Conservation (phyloP, 1,140 invertebrate genomes). For the Goniozus legneri region DNA sequence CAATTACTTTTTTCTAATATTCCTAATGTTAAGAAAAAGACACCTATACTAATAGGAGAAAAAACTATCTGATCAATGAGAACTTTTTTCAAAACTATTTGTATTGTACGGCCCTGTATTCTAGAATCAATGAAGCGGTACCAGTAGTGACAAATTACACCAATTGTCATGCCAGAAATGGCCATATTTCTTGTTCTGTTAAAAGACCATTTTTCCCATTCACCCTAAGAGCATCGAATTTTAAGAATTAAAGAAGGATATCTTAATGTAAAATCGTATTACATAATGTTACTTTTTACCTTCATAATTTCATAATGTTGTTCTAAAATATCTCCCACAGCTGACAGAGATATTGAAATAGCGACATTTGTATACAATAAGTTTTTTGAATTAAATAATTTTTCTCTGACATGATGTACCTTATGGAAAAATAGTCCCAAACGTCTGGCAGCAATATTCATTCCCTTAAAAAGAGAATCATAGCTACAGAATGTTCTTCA, state of each 20-base stretch:
- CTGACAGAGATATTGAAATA: slow-evolving; percentile 75
- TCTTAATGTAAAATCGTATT: neutral
- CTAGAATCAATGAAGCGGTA: slow-evolving; percentile 69
- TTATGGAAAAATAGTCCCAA: no score
- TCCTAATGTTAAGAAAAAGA: slow-evolving; percentile 77
- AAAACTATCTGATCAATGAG: slow-evolving; percentile 84
- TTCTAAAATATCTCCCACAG: slow-evolving; percentile 76
- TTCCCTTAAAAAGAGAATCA: no score
- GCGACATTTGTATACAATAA: slow-evolving; percentile 82
- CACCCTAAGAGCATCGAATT: slow-evolving; percentile 27
- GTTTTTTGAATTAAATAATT: slow-evolving; percentile 67
- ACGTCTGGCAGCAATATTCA: no score
- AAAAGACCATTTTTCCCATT: slow-evolving; percentile 63
- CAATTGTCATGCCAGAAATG: slow-evolving; percentile 72
- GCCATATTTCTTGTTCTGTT: slow-evolving; percentile 76
- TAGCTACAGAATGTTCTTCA: no score
- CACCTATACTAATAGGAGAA: slow-evolving; percentile 78
- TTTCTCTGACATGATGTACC: slow-evolving; percentile 26
- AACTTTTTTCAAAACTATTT: slow-evolving; percentile 78
- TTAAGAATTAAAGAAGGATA: slow-evolving; percentile 1
- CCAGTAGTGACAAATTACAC: slow-evolving; percentile 84
- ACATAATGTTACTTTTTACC: slow-evolving; percentile 25
- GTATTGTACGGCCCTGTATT: slow-evolving; percentile 66
- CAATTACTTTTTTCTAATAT: slow-evolving; percentile 65
- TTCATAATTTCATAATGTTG: slow-evolving; percentile 78